Conservation (phyloP, 2,888 invertebrate species). For the Hyposoter didymator region DNA sequence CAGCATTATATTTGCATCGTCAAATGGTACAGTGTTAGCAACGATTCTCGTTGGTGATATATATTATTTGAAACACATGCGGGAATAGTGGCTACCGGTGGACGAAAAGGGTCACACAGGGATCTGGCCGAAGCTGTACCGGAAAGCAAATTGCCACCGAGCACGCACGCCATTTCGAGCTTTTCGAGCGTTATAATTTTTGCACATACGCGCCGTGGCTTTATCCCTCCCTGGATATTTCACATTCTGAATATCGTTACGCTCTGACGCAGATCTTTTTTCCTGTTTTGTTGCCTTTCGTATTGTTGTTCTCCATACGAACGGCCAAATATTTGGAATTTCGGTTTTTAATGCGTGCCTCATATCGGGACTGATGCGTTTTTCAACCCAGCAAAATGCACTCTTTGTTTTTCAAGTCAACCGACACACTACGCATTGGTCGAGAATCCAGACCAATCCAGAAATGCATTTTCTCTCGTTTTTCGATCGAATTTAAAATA, state of each 20-base stretch:
- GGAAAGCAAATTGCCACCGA: conserved; percentile 54
- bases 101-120: conserved; percentile 1
- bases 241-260: conserved; percentile 3
- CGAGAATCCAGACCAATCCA: background rate
- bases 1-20: conserved; percentile 22
- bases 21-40: conserved; percentile 19
- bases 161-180: conserved; percentile 37
- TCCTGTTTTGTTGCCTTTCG: background rate
- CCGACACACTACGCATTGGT: background rate
- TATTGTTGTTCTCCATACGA: background rate
- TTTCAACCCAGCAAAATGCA: background rate
- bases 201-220: background rate
- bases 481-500: no score
- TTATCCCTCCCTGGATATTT: conserved; percentile 9
- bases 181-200: conserved; percentile 34
- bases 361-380: background rate
- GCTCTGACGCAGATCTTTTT: background rate
- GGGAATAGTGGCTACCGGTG: conserved; percentile 43
- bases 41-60: conserved; percentile 34
- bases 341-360: background rate
- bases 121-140: background rate
- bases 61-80: conserved; percentile 58
- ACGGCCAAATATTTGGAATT: background rate
- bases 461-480: no score
- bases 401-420: background rate